Conservation (phyloP, 92 coral and sea anemone genomes). For the Umimayanthus kanabou region DNA sequence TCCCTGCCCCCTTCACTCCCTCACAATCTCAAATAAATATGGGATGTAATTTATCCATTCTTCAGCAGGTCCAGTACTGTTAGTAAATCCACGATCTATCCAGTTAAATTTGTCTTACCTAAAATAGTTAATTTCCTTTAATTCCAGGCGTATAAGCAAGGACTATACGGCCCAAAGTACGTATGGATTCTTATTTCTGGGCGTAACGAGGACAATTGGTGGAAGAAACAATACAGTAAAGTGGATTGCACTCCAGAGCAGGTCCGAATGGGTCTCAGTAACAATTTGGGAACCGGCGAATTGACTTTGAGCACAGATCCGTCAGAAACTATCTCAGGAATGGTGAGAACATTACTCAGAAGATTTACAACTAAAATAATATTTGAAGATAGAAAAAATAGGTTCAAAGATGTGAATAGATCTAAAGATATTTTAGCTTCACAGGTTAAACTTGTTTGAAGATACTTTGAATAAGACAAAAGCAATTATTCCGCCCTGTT, state of each 20-base stretch:
- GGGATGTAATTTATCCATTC: no score
- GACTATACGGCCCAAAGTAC: conserved; percentile 68
- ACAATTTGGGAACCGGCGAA: conserved; percentile 72
- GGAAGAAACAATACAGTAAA: conserved; percentile 49
- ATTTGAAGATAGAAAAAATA: no score
- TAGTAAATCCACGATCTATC: not conserved
- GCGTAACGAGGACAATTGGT: conserved; percentile 71
- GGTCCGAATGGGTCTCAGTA: conserved; percentile 67
- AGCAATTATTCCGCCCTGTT: no score
- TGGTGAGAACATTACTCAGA: conserved; percentile 32
- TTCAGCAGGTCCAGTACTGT: no score
- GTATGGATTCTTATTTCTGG: conserved; percentile 75
- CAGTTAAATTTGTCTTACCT: not conserved
- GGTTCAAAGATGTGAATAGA: no score
- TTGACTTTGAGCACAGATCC: conserved; percentile 59
- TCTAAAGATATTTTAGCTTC: no score
- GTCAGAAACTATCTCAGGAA: conserved; percentile 52
- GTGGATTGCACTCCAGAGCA: conserved; percentile 65
- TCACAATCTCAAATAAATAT: no score
- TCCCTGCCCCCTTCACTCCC: no score
- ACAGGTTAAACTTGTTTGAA: no score
- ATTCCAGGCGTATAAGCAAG: conserved; percentile 66
- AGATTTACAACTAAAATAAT: no score
- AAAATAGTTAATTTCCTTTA: not conserved
- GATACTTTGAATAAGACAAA: no score